Percentiles rank a stretch among this genome's conserved stretches.
Evolutionary conservation across 1,140 invertebrate genomes (phyloP).

Genomic region (Microvelia longipes): DNA sequence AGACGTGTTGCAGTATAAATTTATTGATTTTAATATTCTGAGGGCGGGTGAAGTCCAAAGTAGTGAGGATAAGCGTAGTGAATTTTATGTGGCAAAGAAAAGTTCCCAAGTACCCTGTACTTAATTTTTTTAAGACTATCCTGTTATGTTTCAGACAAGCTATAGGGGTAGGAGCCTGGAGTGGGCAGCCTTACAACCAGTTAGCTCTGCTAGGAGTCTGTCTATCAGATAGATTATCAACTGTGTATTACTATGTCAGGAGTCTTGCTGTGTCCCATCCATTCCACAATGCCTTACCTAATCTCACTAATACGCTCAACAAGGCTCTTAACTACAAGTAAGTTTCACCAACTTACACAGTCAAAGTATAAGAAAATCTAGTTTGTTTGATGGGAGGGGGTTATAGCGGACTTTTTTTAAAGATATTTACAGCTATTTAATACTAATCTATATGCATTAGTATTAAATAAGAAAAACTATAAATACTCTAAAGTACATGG

Average conservation of each 20-base stretch:
- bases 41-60: too few species aligned
- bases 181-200: conserved; percentile 79
- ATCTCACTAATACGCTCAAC: conserved; percentile 46
- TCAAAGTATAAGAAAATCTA: background rate
- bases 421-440: conserved; percentile 2
- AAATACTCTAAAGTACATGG: too few species aligned
- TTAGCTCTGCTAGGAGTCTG: conserved; percentile 63
- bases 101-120: too few species aligned
- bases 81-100: too few species aligned
- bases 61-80: too few species aligned
- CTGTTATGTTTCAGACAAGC: too few species aligned
- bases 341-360: conserved; percentile 5
- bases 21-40: too few species aligned
- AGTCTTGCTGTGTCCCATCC: conserved; percentile 64
- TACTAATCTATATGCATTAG: too few species aligned
- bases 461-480: too few species aligned
- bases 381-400: background rate
- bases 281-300: conserved; percentile 65
- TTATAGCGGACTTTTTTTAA: background rate
- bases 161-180: conserved; percentile 57
- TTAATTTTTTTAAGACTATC: too few species aligned
- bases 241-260: conserved; percentile 68
- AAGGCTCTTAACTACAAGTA: conserved; percentile 18
- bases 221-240: conserved; percentile 60
- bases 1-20: too few species aligned